Evolutionary conservation across 2,888 invertebrate genomes (phyloP).

Genomic region (Luffia ferchaultella): DNA sequence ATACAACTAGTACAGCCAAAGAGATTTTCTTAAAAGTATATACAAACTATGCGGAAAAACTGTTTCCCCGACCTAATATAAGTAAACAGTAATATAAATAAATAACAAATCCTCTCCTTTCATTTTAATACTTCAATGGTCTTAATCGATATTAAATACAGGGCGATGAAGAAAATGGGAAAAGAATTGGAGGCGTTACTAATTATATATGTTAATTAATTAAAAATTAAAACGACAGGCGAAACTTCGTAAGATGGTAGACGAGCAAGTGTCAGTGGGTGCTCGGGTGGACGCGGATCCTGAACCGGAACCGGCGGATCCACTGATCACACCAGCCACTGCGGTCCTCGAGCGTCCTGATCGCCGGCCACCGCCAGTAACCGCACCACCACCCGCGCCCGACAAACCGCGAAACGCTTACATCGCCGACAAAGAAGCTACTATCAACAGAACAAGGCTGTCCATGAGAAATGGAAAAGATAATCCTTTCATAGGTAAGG

Average conservation of each 20-base stretch:
- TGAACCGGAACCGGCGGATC: conserved; percentile 57
- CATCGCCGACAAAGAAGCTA: conserved; percentile 51
- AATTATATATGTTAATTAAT: no score
- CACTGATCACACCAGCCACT: conserved; percentile 61
- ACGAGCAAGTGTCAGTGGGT: conserved; percentile 80
- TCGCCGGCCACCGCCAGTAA: conserved; percentile 46
- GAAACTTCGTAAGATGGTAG: conserved; percentile 89
- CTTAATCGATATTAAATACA: no score
- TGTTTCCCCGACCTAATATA: no score
- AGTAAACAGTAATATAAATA: no score
- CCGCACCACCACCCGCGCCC: conserved; percentile 46
- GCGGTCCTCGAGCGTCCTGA: conserved; percentile 40
- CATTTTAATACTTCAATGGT: no score
- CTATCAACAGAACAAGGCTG: conserved; percentile 43
- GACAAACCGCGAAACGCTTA: conserved; percentile 51
- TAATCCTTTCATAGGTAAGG: conserved; percentile 48
- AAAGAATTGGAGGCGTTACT: no score
- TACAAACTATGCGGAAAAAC: no score
- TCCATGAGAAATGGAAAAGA: conserved; percentile 57
- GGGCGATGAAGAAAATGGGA: no score
- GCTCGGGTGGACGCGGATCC: conserved; percentile 66
- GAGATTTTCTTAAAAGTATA: no score
- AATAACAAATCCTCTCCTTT: no score
- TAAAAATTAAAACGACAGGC: no score
- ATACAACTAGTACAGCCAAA: no score